Evolutionary conservation across 2,888 invertebrate species (phyloP), one percentile per base, ranked within the genome.

Genomic region (Glomeris marginata): DNA sequence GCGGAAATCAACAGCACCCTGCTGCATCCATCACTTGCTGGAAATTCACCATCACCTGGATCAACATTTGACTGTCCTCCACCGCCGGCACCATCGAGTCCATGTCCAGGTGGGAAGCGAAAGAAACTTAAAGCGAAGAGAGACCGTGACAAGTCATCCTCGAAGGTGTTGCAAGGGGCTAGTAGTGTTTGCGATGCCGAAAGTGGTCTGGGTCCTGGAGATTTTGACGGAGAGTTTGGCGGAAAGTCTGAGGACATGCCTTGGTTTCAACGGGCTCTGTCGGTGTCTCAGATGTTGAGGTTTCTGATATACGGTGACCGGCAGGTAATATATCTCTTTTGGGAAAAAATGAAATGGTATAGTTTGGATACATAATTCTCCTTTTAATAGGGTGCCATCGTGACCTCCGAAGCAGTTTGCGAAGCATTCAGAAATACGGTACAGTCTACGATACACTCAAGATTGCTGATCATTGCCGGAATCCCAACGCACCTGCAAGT

Each of bases 111-210:
- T 2, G 57, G 60, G 34, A 63, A 64, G 54, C 55, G 62, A 51
- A 65, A 65, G 55, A 65, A 64, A 45, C 49, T 64, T 38, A 66
- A 64, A 52, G 60, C 62, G 4, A 64, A 63, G 49, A 52, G 62
- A 37, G 58, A 57, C 38, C 49, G 52, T 21, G 52, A 49, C 33
- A 45, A 49, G 13, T 45, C 44, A 28, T 49, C 49, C 13, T 49
- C 52, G 4, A 52, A 52, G 21, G 3, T 28, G 28, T 52, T 45
- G 11, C 49, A 46, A 16, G 49, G 49, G n/a, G 45, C 49, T 6
- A 41, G 45, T n/a, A 52, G 44, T n/a, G 21, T 41, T 20, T 53
- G 43, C 28, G 54, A 52, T 20, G 21, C 35, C 16, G 54, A 51
- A 18, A 28, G 43, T 2, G 47, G 44, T 38, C 13, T 8, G 2